A percentile compares a stretch with the other conserved stretches of the same genome.
These are phyloP conservation scores for Papilio gigon DNA, from an alignment of 2,888 invertebrate genomes.

Conservation along the genomic window DNA sequence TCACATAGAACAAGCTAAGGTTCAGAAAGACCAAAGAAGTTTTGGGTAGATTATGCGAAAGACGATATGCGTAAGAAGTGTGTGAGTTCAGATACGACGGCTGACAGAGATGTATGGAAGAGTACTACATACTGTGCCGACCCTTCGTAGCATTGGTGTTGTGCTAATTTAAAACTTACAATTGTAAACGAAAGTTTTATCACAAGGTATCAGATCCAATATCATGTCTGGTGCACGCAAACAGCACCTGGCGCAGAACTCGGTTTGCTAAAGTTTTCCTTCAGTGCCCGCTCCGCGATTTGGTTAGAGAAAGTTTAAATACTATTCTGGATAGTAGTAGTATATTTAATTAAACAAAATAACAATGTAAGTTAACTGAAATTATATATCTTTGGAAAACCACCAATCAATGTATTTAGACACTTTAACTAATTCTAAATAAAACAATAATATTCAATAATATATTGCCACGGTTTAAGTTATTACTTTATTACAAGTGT, in stretches of 20 bases:
- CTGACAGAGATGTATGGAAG: too few species aligned
- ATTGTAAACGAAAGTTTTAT: constrained; percentile 13
- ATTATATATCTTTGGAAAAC: neutral
- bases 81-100: too few species aligned
- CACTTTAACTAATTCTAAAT: too few species aligned
- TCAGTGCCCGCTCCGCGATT: neutral
- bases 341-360: neutral
- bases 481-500: too few species aligned
- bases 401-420: too few species aligned
- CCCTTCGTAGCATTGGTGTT: neutral
- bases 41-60: too few species aligned
- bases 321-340: neutral
- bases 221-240: constrained; percentile 1
- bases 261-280: constrained; percentile 10
- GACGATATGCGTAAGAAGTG: too few species aligned
- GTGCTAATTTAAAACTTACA: neutral
- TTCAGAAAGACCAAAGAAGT: too few species aligned
- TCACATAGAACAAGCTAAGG: too few species aligned
- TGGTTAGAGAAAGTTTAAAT: neutral
- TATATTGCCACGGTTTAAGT: too few species aligned
- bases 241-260: constrained; percentile 10
- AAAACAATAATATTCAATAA: too few species aligned
- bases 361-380: neutral
- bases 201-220: neutral
- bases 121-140: too few species aligned